Evolutionary conservation across 2,888 invertebrate species (phyloP).

Genomic region (Hydroisotoma schaefferi): DNA sequence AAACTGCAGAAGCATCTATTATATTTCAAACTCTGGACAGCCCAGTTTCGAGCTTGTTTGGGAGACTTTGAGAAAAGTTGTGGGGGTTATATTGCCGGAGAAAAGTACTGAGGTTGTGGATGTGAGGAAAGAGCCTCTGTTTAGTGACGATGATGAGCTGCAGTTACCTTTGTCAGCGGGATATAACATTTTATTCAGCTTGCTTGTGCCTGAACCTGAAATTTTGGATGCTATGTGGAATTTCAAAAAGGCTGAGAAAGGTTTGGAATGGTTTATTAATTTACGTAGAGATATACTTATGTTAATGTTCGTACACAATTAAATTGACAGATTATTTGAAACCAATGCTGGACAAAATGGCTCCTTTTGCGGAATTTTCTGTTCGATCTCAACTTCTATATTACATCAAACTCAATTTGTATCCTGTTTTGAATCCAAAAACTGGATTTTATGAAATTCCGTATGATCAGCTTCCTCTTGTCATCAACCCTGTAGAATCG

Average conservation of each 20-base stretch:
- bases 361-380: slow-evolving; percentile 70
- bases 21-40: slow-evolving; percentile 39
- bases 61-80: slow-evolving; percentile 23
- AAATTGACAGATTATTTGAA: slow-evolving; percentile 63
- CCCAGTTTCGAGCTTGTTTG: slow-evolving; percentile 24
- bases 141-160: slow-evolving; percentile 19
- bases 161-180: slow-evolving; percentile 60
- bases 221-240: slow-evolving; percentile 65
- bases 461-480: slow-evolving; percentile 69
- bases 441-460: slow-evolving; percentile 64
- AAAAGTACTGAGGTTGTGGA: slow-evolving; percentile 14
- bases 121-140: background rate
- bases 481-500: slow-evolving; percentile 82
- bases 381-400: slow-evolving; percentile 87
- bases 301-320: background rate
- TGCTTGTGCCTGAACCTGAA: slow-evolving; percentile 78
- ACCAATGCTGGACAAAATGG: slow-evolving; percentile 69
- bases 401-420: slow-evolving; percentile 71
- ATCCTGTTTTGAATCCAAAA: slow-evolving; percentile 56
- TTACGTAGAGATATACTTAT: background rate
- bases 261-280: slow-evolving; percentile 51
- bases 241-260: slow-evolving; percentile 64
- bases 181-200: slow-evolving; percentile 76
- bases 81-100: slow-evolving; percentile 17
- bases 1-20: slow-evolving; percentile 42